Conservation (phyloP, 2,113 vertebrate species). For the Hepsetus odoe region DNA sequence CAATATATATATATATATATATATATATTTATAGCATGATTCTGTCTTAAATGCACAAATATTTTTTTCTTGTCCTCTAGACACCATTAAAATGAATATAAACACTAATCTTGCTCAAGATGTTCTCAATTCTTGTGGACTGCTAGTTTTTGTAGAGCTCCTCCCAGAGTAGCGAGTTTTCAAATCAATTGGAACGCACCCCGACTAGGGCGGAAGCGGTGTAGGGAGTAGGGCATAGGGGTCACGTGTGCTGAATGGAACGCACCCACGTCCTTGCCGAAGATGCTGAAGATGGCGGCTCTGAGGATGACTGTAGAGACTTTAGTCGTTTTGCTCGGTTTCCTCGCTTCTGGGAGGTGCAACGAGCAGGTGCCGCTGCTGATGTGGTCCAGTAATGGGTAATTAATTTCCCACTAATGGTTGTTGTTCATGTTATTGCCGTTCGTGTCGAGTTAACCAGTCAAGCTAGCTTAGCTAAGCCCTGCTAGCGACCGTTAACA, state of each 20-base stretch:
- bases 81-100: too few relatives aligned
- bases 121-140: too few relatives aligned
- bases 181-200: too few relatives aligned
- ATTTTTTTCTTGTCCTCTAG: too few relatives aligned
- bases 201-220: not conserved
- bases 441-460: not conserved
- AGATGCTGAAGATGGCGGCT: constrained; percentile 73
- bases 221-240: not conserved
- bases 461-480: not conserved
- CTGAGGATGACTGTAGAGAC: not conserved
- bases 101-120: too few relatives aligned
- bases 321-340: not conserved
- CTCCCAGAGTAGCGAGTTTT: too few relatives aligned
- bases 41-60: too few relatives aligned
- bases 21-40: too few relatives aligned
- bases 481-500: not conserved
- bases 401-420: not conserved
- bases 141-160: too few relatives aligned
- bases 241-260: constrained; percentile 2
- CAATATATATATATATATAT: too few relatives aligned
- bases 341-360: constrained; percentile 24
- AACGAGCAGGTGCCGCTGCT: constrained; percentile 45
- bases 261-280: constrained; percentile 26
- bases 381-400: constrained; percentile 49
- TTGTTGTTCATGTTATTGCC: not conserved